phyloP scores from a whole-genome alignment of 1,140 invertebrate species.

The Berghia stephanieae region DNA sequence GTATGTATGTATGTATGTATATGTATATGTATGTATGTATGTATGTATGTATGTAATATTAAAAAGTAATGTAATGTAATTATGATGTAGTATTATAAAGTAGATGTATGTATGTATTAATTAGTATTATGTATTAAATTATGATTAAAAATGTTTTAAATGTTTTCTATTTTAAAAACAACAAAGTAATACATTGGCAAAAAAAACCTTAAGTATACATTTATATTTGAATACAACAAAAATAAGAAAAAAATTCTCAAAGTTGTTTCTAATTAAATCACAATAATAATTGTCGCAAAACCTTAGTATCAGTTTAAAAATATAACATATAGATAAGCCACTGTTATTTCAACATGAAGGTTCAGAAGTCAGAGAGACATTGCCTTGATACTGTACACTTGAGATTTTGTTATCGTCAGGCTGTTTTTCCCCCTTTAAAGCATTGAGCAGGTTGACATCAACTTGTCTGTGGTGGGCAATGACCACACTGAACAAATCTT shows the following conservation, averaged over 20 bases:
- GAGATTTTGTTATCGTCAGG: background rate
- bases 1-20: constrained; percentile 6
- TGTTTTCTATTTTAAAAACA: background rate
- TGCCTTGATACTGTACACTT: background rate
- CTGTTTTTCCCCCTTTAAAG: background rate
- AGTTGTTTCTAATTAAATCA: background rate
- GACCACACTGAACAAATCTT: background rate
- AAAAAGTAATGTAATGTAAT: background rate
- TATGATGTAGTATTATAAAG: background rate
- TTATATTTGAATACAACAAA: background rate
- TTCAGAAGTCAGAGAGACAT: too few relatives aligned
- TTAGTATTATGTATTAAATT: background rate
- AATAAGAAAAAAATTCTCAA: background rate
- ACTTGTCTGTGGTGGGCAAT: background rate
- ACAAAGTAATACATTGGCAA: background rate
- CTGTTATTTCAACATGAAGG: too few relatives aligned
- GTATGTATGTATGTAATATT: background rate
- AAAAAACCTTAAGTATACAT: background rate
- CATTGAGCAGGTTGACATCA: background rate
- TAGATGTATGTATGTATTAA: background rate
- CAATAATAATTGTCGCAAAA: background rate
- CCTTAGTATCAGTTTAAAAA: background rate
- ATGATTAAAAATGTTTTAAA: too few relatives aligned
- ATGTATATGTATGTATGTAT: background rate
- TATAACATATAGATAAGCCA: background rate